phyloP scores from a whole-genome alignment of 2,797 vertebrate species.

The Xenops minutus region DNA sequence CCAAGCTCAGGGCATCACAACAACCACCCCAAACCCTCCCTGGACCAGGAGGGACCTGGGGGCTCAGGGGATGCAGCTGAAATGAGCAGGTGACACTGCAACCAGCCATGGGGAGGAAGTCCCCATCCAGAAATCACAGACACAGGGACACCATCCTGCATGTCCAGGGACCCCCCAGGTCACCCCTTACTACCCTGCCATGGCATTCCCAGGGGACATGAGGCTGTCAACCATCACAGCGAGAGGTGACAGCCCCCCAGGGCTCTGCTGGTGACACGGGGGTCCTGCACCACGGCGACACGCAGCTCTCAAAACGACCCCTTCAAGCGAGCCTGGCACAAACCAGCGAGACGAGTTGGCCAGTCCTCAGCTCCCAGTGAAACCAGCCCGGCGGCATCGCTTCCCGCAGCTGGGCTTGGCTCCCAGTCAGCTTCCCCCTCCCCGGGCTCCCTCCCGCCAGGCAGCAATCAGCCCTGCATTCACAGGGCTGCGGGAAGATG shows the following conservation, averaged over 20 bases:
- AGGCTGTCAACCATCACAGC: background rate
- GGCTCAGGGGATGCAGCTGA: background rate
- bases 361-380: background rate
- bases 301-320: background rate
- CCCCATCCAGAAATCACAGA: background rate
- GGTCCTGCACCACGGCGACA: background rate
- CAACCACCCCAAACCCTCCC: background rate
- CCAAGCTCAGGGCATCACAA: background rate
- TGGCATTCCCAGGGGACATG: background rate
- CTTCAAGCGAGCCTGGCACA: rapidly evolving
- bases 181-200: background rate
- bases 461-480: slow-evolving; percentile 60
- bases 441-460: background rate
- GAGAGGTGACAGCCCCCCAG: background rate
- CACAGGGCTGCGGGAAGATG: slow-evolving; percentile 50
- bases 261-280: background rate
- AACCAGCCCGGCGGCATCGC: background rate
- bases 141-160: rapidly evolving
- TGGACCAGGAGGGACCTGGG: background rate
- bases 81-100: background rate
- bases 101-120: background rate
- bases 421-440: background rate
- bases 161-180: rapidly evolving
- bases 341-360: background rate
- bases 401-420: slow-evolving; percentile 59